phyloP scores from a whole-genome alignment of 2,113 vertebrate species.

The Mesoclemmys tuberculata region DNA sequence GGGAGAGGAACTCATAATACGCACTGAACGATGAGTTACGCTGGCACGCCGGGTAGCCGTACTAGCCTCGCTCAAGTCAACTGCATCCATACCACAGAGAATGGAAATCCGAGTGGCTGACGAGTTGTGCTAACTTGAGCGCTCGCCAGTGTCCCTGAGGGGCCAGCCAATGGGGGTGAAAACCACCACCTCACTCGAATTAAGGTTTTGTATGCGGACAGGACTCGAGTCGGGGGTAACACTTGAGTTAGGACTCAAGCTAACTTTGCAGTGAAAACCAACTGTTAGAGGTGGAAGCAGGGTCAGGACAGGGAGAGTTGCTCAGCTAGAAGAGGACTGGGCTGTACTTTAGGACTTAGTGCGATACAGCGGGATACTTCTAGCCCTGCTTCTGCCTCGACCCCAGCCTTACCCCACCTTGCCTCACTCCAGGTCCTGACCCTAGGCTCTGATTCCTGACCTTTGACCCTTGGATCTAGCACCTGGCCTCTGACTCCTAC shows the following conservation, averaged over 20 bases:
- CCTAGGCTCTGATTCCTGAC: too few relatives aligned
- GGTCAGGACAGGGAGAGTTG: fast-evolving
- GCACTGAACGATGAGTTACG: neutral
- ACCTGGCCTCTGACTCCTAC: too few relatives aligned
- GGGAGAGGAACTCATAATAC: neutral
- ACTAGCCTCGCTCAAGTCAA: neutral
- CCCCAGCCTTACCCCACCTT: neutral
- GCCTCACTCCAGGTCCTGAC: neutral
- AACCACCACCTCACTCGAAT: neutral
- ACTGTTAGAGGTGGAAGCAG: neutral
- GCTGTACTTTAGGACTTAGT: neutral
- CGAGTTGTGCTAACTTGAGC: neutral
- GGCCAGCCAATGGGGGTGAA: neutral
- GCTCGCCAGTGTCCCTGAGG: neutral
- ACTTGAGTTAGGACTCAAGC: neutral
- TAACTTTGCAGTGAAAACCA: neutral
- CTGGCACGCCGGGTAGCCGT: neutral
- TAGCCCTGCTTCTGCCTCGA: neutral
- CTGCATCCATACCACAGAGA: neutral
- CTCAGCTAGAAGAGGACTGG: neutral
- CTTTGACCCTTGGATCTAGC: too few relatives aligned
- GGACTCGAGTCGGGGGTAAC: fast-evolving
- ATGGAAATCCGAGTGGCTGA: neutral
- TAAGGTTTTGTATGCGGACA: neutral
- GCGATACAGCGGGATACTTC: neutral